Conservation (phyloP, 2,888 invertebrate species). For the Allacma fusca region DNA sequence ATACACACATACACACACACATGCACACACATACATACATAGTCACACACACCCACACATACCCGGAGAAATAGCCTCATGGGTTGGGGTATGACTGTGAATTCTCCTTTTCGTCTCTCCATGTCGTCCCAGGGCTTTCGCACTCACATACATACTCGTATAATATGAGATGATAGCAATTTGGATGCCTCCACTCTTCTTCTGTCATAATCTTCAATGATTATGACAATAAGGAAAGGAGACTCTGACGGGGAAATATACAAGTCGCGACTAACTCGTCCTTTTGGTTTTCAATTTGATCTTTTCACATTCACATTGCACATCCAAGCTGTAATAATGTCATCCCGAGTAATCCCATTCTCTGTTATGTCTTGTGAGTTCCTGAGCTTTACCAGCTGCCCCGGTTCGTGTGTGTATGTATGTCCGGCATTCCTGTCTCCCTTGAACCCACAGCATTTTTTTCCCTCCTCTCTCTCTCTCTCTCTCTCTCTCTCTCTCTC, state of each 20-base stretch:
- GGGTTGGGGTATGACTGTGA: neutral
- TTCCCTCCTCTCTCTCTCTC: neutral
- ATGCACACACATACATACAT: no score
- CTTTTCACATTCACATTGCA: constrained; percentile 43
- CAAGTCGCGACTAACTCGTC: constrained; percentile 35
- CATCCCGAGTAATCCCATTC: constrained; percentile 46
- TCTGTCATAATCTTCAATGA: constrained; percentile 48
- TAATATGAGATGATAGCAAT: constrained; percentile 44
- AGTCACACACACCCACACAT: no score
- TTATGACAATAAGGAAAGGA: constrained; percentile 46
- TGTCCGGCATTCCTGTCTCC: neutral
- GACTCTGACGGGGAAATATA: constrained; percentile 31
- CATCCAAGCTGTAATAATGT: constrained; percentile 45
- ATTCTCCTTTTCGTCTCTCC: constrained; percentile 11
- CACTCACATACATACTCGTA: neutral
- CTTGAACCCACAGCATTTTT: neutral
- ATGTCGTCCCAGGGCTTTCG: constrained; percentile 8
- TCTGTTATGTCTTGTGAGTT: constrained; percentile 34
- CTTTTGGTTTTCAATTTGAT: constrained; percentile 49
- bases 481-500: constrained; percentile 23
- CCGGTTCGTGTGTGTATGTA: constrained; percentile 14
- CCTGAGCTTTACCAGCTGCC: constrained; percentile 36
- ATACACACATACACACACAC: no score
- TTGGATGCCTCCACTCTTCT: constrained; percentile 39
- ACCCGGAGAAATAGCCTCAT: no score